These are phyloP conservation scores for Goniozus legneri DNA, from an alignment of 1,140 invertebrate species.

Conservation along the genomic window DNA sequence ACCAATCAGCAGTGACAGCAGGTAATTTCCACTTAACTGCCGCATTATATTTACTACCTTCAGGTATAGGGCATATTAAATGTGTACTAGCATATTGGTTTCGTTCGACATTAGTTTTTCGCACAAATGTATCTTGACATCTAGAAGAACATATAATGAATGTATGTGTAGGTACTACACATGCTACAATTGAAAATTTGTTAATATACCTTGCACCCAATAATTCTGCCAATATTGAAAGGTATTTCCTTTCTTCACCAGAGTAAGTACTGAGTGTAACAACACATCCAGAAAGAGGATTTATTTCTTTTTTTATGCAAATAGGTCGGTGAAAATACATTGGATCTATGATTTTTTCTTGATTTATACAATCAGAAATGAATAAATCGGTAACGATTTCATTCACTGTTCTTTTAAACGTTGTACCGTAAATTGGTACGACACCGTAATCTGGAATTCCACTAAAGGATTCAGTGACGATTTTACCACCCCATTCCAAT, in stretches of 20 bases:
- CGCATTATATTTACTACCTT: conserved; percentile 78
- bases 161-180: too few species aligned
- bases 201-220: conserved; percentile 68
- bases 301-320: conserved; percentile 41
- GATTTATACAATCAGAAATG: conserved; percentile 63
- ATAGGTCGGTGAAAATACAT: conserved; percentile 66
- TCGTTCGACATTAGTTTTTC: conserved; percentile 53
- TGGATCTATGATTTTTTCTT: conserved; percentile 56
- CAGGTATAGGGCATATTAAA: conserved; percentile 68
- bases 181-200: too few species aligned
- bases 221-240: conserved; percentile 64
- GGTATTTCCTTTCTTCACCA: conserved; percentile 67
- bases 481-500: conserved; percentile 47
- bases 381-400: conserved; percentile 61
- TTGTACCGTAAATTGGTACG: conserved; percentile 47
- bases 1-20: conserved; percentile 73
- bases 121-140: conserved; percentile 63
- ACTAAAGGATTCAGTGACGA: conserved; percentile 46
- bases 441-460: conserved; percentile 60
- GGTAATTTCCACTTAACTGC: conserved; percentile 81
- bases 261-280: conserved; percentile 74
- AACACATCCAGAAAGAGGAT: conserved; percentile 67
- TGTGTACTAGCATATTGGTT: conserved; percentile 60
- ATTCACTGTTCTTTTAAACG: conserved; percentile 45
- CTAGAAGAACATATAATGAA: conserved; percentile 30